Conservation (phyloP, 2,113 vertebrate species). For the Myiopsitta monachus region DNA sequence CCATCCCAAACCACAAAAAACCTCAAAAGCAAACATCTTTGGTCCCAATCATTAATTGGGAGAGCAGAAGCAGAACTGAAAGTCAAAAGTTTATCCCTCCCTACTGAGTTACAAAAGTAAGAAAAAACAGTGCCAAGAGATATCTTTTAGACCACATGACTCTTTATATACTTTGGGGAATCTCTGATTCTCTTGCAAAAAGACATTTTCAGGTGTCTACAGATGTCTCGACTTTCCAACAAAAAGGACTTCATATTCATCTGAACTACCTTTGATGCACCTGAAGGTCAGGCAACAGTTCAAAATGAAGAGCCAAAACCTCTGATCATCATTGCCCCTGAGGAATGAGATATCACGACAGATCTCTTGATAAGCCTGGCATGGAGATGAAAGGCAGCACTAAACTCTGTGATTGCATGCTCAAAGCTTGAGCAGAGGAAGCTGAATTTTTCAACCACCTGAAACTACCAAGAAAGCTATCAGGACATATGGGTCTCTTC, state of each 20-base stretch:
- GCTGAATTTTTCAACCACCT: neutral
- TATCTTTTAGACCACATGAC: neutral
- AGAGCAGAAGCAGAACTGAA: neutral
- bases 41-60: neutral
- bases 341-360: neutral
- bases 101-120: neutral
- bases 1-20: neutral
- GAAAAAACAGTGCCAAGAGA: neutral
- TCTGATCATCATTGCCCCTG: neutral
- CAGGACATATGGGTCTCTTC: neutral
- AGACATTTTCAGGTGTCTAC: neutral
- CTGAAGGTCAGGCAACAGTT: neutral
- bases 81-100: neutral
- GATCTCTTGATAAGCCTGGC: neutral
- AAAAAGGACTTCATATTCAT: neutral
- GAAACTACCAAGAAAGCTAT: neutral
- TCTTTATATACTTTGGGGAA: neutral
- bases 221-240: neutral
- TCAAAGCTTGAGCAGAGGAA: neutral
- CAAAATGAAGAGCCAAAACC: neutral
- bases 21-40: neutral
- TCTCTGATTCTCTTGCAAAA: neutral
- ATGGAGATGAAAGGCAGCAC: neutral
- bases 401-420: neutral
- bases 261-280: neutral